Evolutionary conservation across 2,113 vertebrate genomes (phyloP).

Genomic region (zebrafish (Danio rerio)): DNA sequence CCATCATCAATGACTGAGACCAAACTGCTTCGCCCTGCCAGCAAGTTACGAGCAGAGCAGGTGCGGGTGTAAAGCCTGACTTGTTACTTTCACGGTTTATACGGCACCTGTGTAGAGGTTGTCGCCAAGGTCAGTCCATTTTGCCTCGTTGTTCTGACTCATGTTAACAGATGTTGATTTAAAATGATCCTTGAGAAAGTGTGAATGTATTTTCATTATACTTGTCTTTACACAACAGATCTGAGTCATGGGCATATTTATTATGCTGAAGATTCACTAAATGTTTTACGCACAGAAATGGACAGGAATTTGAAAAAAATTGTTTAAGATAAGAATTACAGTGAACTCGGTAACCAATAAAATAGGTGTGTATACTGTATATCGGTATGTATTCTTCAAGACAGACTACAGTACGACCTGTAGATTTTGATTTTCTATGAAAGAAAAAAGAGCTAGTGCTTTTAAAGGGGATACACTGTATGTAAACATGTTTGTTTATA

Average conservation of each 20-base stretch:
- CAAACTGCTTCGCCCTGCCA: slow-evolving; percentile 40
- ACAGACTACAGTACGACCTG: too few relatives aligned
- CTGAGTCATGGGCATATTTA: background rate
- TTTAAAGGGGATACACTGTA: too few relatives aligned
- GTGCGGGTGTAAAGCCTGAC: slow-evolving; percentile 43
- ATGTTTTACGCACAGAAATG: background rate
- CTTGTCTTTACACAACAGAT: slow-evolving; percentile 3
- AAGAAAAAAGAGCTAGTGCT: too few relatives aligned
- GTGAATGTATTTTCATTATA: slow-evolving; percentile 22
- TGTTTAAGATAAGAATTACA: background rate
- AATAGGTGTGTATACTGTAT: background rate
- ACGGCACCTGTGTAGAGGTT: slow-evolving; percentile 36
- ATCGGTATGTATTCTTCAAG: background rate
- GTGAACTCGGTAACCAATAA: background rate
- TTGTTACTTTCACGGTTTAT: slow-evolving; percentile 36
- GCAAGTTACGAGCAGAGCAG: slow-evolving; percentile 34
- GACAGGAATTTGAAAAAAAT: background rate
- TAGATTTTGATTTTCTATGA: too few relatives aligned
- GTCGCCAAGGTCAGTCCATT: slow-evolving; percentile 29
- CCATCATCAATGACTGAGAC: slow-evolving; percentile 45
- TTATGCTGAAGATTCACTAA: background rate
- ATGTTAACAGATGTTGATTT: slow-evolving; percentile 27
- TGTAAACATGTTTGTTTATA: too few relatives aligned
- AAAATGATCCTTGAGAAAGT: slow-evolving; percentile 33
- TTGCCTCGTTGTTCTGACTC: slow-evolving; percentile 2